Conservation (phyloP, 2,888 invertebrate genomes). For the Cenopis cana region DNA sequence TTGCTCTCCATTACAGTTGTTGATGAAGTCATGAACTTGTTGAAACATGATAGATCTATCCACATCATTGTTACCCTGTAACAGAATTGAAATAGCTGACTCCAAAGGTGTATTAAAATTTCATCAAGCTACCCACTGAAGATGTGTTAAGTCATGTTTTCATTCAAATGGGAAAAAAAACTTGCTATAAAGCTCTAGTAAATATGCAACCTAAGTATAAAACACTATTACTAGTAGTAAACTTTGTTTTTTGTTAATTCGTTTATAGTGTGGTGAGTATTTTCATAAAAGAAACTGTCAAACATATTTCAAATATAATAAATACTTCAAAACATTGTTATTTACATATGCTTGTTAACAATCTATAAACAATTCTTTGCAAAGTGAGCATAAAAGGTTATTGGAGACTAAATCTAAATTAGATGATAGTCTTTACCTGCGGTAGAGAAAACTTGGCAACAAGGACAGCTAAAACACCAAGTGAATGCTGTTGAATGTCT, state of each 20-base stretch:
- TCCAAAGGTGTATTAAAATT: no score
- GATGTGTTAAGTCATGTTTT: background rate
- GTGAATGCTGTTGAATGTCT: slow-evolving; percentile 95
- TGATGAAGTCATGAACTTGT: slow-evolving; percentile 94
- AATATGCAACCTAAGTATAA: background rate
- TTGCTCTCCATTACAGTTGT: slow-evolving; percentile 95
- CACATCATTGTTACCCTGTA: slow-evolving; percentile 73
- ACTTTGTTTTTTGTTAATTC: no score
- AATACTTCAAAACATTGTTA: no score
- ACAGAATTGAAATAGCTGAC: slow-evolving; percentile 38
- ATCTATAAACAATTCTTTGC: no score
- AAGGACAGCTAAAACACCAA: slow-evolving; percentile 94
- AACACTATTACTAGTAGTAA: no score
- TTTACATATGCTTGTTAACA: no score
- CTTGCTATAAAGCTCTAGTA: background rate
- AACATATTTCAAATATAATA: no score
- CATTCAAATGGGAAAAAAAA: background rate
- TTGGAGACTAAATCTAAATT: background rate
- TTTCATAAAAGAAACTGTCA: no score
- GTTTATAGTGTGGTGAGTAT: no score
- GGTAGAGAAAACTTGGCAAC: slow-evolving; percentile 90
- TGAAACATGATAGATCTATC: slow-evolving; percentile 86
- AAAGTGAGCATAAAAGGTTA: background rate
- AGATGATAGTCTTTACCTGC: slow-evolving; percentile 62
- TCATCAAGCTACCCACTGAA: background rate